Conservation (phyloP, 1,140 invertebrate genomes). For the Antheraea pernyi region DNA sequence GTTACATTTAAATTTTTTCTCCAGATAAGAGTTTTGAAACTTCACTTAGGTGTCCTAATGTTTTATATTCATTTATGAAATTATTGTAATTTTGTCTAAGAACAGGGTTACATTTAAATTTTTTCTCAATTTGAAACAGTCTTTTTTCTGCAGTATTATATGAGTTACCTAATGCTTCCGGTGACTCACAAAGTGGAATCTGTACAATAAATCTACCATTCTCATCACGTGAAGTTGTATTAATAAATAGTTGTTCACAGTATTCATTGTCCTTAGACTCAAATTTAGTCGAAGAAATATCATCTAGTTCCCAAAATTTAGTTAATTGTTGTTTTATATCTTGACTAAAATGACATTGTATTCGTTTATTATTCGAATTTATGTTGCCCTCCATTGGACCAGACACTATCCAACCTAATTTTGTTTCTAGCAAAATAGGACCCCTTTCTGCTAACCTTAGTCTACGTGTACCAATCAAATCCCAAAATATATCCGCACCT, state of each 20-base stretch:
- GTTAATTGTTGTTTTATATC: conserved; percentile 5
- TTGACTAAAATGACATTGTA: conserved; percentile 8
- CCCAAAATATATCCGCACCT: too few species aligned
- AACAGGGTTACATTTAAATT: not conserved
- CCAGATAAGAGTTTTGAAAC: conserved; percentile 10
- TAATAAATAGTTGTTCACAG: conserved; percentile 24
- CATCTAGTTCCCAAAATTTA: conserved; percentile 38
- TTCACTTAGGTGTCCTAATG: conserved; percentile 37
- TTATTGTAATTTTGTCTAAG: conserved; percentile 36
- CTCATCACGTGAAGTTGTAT: conserved; percentile 21
- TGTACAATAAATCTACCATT: conserved; percentile 30
- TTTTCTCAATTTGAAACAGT: conserved; percentile 26
- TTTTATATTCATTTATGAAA: conserved; percentile 35
- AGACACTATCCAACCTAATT: conserved; percentile 26
- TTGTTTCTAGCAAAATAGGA: conserved; percentile 2
- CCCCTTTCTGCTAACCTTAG: too few species aligned
- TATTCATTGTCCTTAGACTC: conserved; percentile 21
- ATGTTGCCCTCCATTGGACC: conserved; percentile 13
- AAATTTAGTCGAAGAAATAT: conserved; percentile 9
- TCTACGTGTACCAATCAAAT: too few species aligned
- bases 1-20: too few species aligned
- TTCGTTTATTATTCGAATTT: not conserved
- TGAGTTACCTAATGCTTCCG: conserved; percentile 31
- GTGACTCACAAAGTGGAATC: conserved; percentile 25
- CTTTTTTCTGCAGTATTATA: conserved; percentile 25